phyloP scores from a whole-genome alignment of 2,113 vertebrate genomes.

The Cynopterus brachyotis region DNA sequence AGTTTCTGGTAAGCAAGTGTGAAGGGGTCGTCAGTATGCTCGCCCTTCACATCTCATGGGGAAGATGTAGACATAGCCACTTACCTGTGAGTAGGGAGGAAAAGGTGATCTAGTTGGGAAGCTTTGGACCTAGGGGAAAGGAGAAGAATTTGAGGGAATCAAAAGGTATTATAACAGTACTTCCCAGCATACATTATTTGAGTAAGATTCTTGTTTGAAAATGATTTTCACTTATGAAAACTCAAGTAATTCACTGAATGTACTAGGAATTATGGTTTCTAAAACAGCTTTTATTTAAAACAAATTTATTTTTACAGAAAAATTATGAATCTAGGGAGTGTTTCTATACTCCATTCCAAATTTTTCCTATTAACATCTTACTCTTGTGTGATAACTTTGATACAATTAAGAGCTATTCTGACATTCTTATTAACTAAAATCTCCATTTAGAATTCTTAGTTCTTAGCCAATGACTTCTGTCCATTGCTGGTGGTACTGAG shows the following conservation, averaged over 20 bases:
- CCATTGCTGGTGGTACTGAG: background rate
- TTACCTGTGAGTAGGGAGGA: background rate
- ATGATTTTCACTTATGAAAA: background rate
- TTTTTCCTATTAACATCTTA: background rate
- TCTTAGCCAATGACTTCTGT: background rate
- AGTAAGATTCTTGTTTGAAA: background rate
- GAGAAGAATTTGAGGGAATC: background rate
- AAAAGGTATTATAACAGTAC: background rate
- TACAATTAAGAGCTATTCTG: background rate
- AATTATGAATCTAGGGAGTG: background rate
- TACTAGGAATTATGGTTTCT: background rate
- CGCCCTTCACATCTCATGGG: accelerated
- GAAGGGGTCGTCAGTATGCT: background rate
- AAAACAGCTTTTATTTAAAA: background rate
- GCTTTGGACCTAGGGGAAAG: background rate
- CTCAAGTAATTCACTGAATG: background rate
- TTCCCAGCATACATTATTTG: background rate
- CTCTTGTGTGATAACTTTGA: background rate
- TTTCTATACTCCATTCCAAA: background rate
- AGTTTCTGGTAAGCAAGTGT: background rate
- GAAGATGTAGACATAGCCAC: background rate
- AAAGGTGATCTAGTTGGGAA: background rate
- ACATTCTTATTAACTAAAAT: background rate
- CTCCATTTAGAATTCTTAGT: background rate
- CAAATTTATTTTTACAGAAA: background rate